Base-by-base conservation (phyloP, 2,888 invertebrate genomes). In the Magallana nippona region DNA sequence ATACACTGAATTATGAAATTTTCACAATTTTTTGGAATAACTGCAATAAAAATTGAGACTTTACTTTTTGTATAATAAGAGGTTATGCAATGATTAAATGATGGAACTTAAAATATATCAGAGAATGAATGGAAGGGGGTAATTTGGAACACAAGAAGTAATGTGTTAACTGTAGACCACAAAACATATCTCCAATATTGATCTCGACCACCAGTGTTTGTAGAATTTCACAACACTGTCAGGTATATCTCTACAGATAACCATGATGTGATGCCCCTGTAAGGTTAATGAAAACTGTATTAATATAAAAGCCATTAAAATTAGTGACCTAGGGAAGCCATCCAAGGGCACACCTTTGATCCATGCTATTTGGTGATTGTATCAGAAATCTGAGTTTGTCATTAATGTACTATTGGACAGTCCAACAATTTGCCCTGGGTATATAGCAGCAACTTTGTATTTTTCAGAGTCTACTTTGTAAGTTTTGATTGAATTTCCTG, bases 401-500 rank as follows among this genome's bases (percentile, higher is more conserved):
- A 27, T 71, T 71, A 71, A 71, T 27, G 22, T 71, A 27, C 27
- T 13, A 71, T 44, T 15, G 71, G 71, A 15, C 27, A 71, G 71
- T 71, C 19, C 71, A 71, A 71, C 71, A 71, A 71, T 71, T 71
- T 27, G 71, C 71, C 71, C 71, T 27, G 71, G 32, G 71, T 71
- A n/a, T 60, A 60, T 60, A 19, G n/a, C n/a, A 17, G n/a, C 19
- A 60, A 71, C 71, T 27, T 15, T 71, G 32, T 71, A 27, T 71
- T 71, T 60, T 71, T 27, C 44, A 44, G 32, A 32, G 71, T 71
- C 27, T 11, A 15, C 15, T 11, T 71, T 22, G 10, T 71, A 22
- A 22, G 19, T 62, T 71, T 17, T 71, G 32, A 71, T 71, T 71
- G 71, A 71, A 27, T 71, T 71, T 71, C 71, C 71, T 71, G 71